A percentile compares a stretch with the other conserved stretches of the same genome.
These are phyloP conservation scores for Drosophila rubida DNA, from an alignment of 2,888 invertebrate genomes.

Conservation along the genomic window DNA sequence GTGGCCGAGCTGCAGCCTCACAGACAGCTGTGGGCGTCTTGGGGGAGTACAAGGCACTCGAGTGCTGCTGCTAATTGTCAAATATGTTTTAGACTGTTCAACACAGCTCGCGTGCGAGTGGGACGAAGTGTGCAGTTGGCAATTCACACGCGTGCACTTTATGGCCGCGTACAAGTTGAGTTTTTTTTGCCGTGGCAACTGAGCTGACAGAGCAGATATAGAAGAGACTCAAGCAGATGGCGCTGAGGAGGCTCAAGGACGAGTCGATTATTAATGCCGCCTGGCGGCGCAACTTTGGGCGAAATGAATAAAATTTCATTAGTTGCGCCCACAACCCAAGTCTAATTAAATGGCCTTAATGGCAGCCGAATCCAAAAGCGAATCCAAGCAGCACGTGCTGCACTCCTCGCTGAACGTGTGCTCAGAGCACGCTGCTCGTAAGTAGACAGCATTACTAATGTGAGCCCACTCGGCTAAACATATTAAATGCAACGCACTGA, in stretches of 20 bases:
- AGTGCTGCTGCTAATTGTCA: background rate
- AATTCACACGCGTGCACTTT: background rate
- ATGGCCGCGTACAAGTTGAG: background rate
- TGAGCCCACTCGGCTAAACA: background rate
- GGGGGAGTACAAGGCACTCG: background rate
- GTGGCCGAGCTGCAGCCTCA: background rate
- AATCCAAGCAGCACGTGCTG: background rate
- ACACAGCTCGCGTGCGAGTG: no score
- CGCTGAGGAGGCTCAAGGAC: background rate
- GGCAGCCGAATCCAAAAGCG: slow-evolving; percentile 1
- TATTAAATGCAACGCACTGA: background rate
- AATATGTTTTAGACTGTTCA: background rate
- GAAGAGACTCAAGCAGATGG: background rate
- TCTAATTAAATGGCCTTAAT: slow-evolving; percentile 54
- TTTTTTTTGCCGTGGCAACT: background rate
- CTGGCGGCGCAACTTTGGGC: slow-evolving; percentile 16
- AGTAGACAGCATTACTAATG: background rate
- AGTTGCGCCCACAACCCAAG: slow-evolving; percentile 55
- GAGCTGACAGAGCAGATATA: background rate
- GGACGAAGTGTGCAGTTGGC: no score
- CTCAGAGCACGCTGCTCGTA: background rate
- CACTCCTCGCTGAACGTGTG: background rate
- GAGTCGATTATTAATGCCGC: slow-evolving; percentile 20
- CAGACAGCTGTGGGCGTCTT: background rate
- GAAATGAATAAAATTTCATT: slow-evolving; percentile 58